Base-by-base conservation (phyloP, 2,888 invertebrate species). In the Cheilosia soror region DNA sequence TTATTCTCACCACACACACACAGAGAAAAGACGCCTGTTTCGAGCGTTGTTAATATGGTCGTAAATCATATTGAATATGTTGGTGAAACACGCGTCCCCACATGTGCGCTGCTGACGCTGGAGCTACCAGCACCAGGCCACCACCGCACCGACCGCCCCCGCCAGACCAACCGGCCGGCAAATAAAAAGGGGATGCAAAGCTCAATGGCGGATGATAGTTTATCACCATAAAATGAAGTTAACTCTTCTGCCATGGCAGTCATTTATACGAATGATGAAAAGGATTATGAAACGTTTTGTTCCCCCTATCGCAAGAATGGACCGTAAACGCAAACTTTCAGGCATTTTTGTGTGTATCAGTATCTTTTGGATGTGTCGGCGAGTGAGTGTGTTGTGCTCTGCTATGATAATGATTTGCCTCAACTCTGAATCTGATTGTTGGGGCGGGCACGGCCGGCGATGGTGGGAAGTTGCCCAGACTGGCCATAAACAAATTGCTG, bases 31-130 rank as follows among this genome's bases (percentile, higher is more conserved):
- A 20, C 65, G 68, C 73, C 57, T 68, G 71, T 49, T 77, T 44
- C 27, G 31, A 77, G 73, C 78, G 68, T 83, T 83, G 68, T 83
- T 83, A 73, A 79, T 73, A 73, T 51, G 57, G 63, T 73, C 83
- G 83, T 79, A 83, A 79, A 79, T 83, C 83, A 83, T 68, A 55
- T 49, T 49, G 78, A 78, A 83, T 79, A 69, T 83, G 79, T 53
- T 63, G 25, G 62, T 68, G 42, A 63, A 63, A 66, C 68, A 79
- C 57, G 72, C 68, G 58, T 83, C 47, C 55, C 72, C 49, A 66
- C 60, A 63, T 78, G 69, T 57, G 77, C 42, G 65, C 20, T 31
- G 51, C 51, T 25, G 53, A 53, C 42, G 53, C n/a, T n/a, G n/a
- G n/a, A n/a, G n/a, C n/a, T n/a, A n/a, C n/a, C n/a, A n/a, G n/a